Evolutionary conservation across 2,113 vertebrate genomes (phyloP), one percentile per base, ranked within the genome.

Genomic region (Romanogobio albipinnatus): DNA sequence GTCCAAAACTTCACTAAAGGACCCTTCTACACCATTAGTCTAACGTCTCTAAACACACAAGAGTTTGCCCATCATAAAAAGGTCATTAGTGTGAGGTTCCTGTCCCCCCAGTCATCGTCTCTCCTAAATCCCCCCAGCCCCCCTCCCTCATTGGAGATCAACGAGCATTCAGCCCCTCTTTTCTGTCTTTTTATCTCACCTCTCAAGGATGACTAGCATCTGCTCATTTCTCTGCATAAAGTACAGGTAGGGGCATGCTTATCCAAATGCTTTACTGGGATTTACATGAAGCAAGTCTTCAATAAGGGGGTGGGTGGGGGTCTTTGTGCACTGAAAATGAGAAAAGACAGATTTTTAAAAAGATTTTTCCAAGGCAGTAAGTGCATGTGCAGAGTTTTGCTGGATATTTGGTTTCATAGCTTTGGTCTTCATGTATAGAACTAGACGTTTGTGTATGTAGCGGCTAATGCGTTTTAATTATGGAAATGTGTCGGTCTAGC

Each of bases 191-290:
- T 84, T 74, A 83, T 82, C 79, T 88, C 49, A 49, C 82, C 61
- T 89, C 76, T 61, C 45, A 84, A 94, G 91, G 88, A 94, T 95
- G 94, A 92, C 88, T 75, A 93, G 88, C 92, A 89, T 94, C 90
- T 94, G 93, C 90, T 94, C 93, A 82, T 86, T 94, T 73, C 92
- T 95, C 92, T 94, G 93, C 94, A 84, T 91, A 86, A 93, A 91
- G 83, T 93, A 93, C 94, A 94, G 94, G 94, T 95, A 94, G 88
- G 94, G 74, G 14, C 13, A 29, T 76, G 70, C 75, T 39, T 58
- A 49, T 80, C 47, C 66, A 22, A 56, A 76, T 56, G n/a, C 47
- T 64, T 75, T 62, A 47, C 11, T 58, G 56, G 36, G 45, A 59
- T 77, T 66, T 79, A 11, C 19, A 83, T 66, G 9, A 53, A 75